Conservation (phyloP, 2,113 vertebrate species). For the Phrynosoma blainvillii region DNA sequence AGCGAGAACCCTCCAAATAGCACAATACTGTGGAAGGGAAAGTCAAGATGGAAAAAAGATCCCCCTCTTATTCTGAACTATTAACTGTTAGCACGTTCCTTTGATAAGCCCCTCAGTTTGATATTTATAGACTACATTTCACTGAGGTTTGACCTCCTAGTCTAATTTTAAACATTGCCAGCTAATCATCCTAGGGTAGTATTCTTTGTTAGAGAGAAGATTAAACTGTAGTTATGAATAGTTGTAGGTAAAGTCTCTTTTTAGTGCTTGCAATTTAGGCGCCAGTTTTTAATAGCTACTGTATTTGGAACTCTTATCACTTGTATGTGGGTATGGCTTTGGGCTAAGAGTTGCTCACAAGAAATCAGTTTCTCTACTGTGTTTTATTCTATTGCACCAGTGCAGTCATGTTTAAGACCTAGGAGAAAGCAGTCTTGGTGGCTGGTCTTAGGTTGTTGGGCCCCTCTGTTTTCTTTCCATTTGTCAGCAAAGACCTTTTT, state of each 20-base stretch:
- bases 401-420: too few relatives aligned
- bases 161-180: conserved; percentile 16
- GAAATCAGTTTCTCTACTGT: neutral
- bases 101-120: neutral
- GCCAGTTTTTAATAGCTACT: conserved; percentile 43
- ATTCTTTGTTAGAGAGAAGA: neutral
- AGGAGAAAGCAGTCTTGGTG: too few relatives aligned
- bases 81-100: conserved; percentile 16
- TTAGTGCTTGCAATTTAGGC: neutral
- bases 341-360: neutral
- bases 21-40: neutral
- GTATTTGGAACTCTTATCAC: neutral
- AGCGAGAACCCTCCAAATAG: neutral
- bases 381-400: too few relatives aligned
- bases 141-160: neutral
- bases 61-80: neutral
- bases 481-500: too few relatives aligned
- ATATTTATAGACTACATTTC: conserved; percentile 28
- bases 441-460: too few relatives aligned
- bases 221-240: neutral
- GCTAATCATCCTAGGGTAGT: neutral
- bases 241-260: neutral
- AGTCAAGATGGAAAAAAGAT: conserved; percentile 22
- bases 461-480: too few relatives aligned
- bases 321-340: conserved; percentile 2